Base-by-base conservation (phyloP, 2,888 invertebrate species). In the Sacculina carcini region DNA sequence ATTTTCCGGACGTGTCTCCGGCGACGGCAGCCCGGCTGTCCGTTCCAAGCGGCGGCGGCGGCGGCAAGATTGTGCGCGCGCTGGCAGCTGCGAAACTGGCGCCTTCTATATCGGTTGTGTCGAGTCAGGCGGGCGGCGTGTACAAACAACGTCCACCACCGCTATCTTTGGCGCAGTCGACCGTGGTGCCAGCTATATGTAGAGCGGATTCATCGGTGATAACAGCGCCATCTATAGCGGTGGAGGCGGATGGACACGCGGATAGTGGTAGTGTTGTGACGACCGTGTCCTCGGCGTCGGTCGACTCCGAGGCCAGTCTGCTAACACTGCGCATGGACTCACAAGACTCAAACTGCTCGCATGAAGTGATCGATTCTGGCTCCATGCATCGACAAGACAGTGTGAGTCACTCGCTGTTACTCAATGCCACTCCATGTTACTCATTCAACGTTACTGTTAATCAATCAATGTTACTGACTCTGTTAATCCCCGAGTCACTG, bases 261-360 rank as follows among this genome's bases (percentile, higher is more conserved):
- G n/a, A n/a, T n/a, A n/a, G n/a, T n/a, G n/a, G n/a, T n/a, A n/a
- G n/a, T n/a, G n/a, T n/a, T n/a, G n/a, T n/a, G n/a, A n/a, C n/a
- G n/a, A n/a, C n/a, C n/a, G n/a, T n/a, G n/a, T n/a, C n/a, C n/a
- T n/a, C n/a, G n/a, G n/a, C 81, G 21, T 53, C 53, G 5, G 55
- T 54, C 14, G 61, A 61, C 24, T 86, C 82, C 1, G 83, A 83
- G 31, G 77, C 80, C 14, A 38, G 29, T 26, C 42, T 26, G 3
- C 42, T n/a, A n/a, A n/a, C n/a, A n/a, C 68, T 67, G 53, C 70
- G 84, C 48, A 74, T 81, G 5, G 82, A 83, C 63, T 79, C 79
- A n/a, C 79, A 82, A 62, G 84, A 85, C 61, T 77, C 77, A 60
- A 79, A 80, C 61, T 75, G 75, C 42, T 74, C 76, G 7, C 76